These are phyloP conservation scores for Drosophila pallidifrons DNA, from an alignment of 1,140 invertebrate species.

Conservation along the genomic window DNA sequence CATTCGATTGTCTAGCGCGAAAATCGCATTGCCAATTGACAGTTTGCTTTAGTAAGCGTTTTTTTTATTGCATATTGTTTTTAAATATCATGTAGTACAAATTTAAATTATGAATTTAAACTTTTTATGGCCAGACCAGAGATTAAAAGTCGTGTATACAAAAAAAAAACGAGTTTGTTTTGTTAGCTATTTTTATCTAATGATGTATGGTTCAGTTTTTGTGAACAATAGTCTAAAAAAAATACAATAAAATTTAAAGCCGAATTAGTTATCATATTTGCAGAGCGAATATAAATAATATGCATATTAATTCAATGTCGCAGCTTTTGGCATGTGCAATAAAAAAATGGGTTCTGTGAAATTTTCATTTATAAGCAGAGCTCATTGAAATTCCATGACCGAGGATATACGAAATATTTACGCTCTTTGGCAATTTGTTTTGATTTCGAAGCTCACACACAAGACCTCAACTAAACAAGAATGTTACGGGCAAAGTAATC, in stretches of 20 bases:
- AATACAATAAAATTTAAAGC: constrained; percentile 1
- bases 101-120: neutral
- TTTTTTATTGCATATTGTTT: constrained; percentile 17
- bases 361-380: constrained; percentile 9
- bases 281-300: constrained; percentile 1
- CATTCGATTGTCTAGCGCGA: constrained; percentile 9
- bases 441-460: neutral
- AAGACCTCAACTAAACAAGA: neutral
- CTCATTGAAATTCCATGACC: constrained; percentile 3
- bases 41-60: neutral
- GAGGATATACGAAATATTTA: neutral
- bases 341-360: constrained; percentile 1
- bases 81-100: neutral
- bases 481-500: neutral
- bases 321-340: neutral
- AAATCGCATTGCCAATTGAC: constrained; percentile 12
- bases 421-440: neutral
- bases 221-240: too few relatives aligned
- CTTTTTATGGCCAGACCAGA: neutral
- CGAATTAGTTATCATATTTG: constrained; percentile 10
- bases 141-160: neutral
- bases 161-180: neutral
- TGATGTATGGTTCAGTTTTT: neutral
- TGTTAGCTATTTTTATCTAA: neutral
- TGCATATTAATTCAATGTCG: constrained; percentile 1